Evolutionary conservation across 2,888 invertebrate genomes (phyloP).

Genomic region (Brachypterus glaber): DNA sequence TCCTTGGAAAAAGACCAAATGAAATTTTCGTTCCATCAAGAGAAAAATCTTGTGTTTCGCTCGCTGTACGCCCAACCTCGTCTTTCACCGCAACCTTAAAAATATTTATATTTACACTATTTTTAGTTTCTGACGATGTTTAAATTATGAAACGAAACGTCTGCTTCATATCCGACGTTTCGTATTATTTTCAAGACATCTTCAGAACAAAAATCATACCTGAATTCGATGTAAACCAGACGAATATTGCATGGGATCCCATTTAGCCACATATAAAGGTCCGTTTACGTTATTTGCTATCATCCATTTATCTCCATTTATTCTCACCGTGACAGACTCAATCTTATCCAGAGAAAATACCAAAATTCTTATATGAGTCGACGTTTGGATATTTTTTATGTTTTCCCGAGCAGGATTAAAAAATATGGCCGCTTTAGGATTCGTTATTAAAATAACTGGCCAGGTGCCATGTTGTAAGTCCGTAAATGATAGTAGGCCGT

Average conservation of each 20-base stretch:
- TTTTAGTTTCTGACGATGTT: not conserved
- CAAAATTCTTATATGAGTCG: constrained; percentile 72
- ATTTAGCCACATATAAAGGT: constrained; percentile 62
- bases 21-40: constrained; percentile 60
- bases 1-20: constrained; percentile 58
- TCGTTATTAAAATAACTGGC: constrained; percentile 78
- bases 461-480: constrained; percentile 67
- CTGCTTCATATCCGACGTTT: no score
- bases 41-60: constrained; percentile 62
- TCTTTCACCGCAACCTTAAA: constrained; percentile 51
- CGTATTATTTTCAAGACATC: no score
- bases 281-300: constrained; percentile 51
- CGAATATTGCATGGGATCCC: constrained; percentile 59
- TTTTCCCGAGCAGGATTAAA: constrained; percentile 67
- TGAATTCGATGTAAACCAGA: constrained; percentile 59
- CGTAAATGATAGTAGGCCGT: constrained; percentile 77
- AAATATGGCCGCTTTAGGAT: constrained; percentile 79
- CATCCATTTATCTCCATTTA: constrained; percentile 57
- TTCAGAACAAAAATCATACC: constrained; percentile 34
- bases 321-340: constrained; percentile 53
- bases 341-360: constrained; percentile 65
- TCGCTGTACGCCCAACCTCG: constrained; percentile 46
- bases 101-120: constrained; percentile 17
- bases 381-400: constrained; percentile 51
- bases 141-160: no score